Base-by-base conservation (phyloP, 2,113 vertebrate species). In the Ceuthmochares aereus region DNA sequence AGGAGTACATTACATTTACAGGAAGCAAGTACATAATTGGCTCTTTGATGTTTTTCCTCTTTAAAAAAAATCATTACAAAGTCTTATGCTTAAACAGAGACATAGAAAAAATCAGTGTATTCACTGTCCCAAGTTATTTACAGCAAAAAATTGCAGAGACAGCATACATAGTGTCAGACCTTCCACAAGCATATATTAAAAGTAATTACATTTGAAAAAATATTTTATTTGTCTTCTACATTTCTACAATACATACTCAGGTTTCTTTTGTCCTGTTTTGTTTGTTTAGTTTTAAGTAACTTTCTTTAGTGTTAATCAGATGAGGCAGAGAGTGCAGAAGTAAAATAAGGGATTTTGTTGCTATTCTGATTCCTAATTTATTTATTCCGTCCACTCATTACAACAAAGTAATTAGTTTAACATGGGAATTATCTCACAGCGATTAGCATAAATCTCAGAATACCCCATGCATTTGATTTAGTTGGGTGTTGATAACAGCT, bases 21-120 rank as follows among this genome's bases (percentile, higher is more conserved):
- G 97, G 97, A 97, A 98, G 97, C 96, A 98, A 98, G 97, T 98
- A 98, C 98, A 98, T 98, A 98, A 98, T 98, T 98, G 98, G 90
- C 98, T 96, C 98, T 99, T 99, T 98, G 98, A 98, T 99, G 98
- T 95, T 98, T 98, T 98, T 98, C 96, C 97, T 98, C 98, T 98
- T 98, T 98, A 98, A 99, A 99, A 99, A 98, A 99, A 99, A 98
- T 98, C 95, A 90, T 99, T 99, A 99, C 98, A 99, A 99, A 99
- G 99, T 99, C 98, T 97, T 99, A 99, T 96, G 97, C 96, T 98
- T 98, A 99, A 99, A 99, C 99, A 99, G 98, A 99, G 98, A 99
- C 98, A 99, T 99, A 99, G 99, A 99, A 99, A 99, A 98, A 99
- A 98, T 97, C 98, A 98, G 98, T 98, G 98, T 99, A 98, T 98